These are phyloP conservation scores for Lithophane semibrunnea DNA, from an alignment of 2,888 invertebrate species.

Conservation along the genomic window DNA sequence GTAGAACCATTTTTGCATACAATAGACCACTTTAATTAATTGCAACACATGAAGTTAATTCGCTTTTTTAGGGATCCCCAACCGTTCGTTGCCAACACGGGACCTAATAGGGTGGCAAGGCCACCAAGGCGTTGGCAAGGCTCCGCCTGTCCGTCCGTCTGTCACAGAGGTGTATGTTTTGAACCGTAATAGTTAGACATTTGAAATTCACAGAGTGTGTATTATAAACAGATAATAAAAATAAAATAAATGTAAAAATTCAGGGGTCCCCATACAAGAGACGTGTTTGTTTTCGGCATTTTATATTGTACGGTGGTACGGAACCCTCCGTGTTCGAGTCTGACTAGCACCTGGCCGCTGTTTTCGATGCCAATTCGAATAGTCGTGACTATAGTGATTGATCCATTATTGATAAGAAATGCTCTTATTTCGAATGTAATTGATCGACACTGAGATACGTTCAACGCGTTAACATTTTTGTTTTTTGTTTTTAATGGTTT, in stretches of 20 bases:
- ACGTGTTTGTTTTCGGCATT: too few species aligned
- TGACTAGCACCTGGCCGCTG: background rate
- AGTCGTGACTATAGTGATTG: constrained; percentile 77
- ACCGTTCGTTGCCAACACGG: too few species aligned
- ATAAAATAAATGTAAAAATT: background rate
- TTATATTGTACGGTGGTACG: background rate
- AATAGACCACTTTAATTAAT: constrained; percentile 37
- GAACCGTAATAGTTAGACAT: background rate
- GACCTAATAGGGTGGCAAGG: too few species aligned
- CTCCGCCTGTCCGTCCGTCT: too few species aligned
- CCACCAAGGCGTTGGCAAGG: too few species aligned
- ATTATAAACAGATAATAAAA: background rate
- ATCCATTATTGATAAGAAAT: constrained; percentile 89
- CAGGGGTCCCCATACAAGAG: too few species aligned
- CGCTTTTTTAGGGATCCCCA: background rate
- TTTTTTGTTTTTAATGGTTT: constrained; percentile 81
- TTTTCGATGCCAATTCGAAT: constrained; percentile 68
- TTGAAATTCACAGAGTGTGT: too few species aligned
- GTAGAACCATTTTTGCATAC: constrained; percentile 13
- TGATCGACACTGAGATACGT: constrained; percentile 86
- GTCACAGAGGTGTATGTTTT: background rate
- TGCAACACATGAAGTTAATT: constrained; percentile 31
- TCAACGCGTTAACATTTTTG: constrained; percentile 78
- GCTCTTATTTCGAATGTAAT: constrained; percentile 88
- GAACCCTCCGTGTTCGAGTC: background rate